Evolutionary conservation across 2,797 vertebrate genomes (phyloP), one percentile per base, ranked within the genome.

Genomic region (Karalla daura): DNA sequence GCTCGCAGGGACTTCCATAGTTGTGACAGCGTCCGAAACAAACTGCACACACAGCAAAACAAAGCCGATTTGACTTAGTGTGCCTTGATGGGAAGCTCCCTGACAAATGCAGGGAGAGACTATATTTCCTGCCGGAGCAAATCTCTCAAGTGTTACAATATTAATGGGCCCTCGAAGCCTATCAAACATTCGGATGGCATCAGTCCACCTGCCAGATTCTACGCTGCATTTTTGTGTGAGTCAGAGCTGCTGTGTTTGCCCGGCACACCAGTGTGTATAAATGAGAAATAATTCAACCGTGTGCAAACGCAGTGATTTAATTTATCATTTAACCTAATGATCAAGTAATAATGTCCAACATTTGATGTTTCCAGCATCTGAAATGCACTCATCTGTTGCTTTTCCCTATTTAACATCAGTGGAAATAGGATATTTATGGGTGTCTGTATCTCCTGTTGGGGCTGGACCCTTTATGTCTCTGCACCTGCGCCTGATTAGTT

Each of bases 1-100:
- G 80, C 88, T 87, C 85, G 51, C 47, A 74, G 88, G 88, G 87
- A 85, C 77, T 88, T 83, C 76, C 37, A 58, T 62, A 51, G 76
- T 66, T 81, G 77, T 90, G 89, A 92, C 88, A 86, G 78, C 76
- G 30, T 79, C 72, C 70, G 78, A 88, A n/a, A 81, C 74, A 88
- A 86, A 83, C 58, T 79, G 85, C 81, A 81, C 74, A 78, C 51
- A n/a, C 67, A 54, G 81, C 86, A 79, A 79, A 88, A 81, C 78
- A 78, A 82, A 77, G 71, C 50, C 59, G 15, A 50, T 80, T 63
- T 54, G 72, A 83, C 82, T 78, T 65, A 17, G 69, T 61, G 76
- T 52, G 55, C 51, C 55, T 64, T 74, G 63, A 80, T 79, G 75
- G 67, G 80, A 76, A 75, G 78, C 74, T 72, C 69, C 70, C 50